These are phyloP conservation scores for Gallinago undulata DNA, from an alignment of 2,113 vertebrate genomes.

Conservation along the genomic window DNA sequence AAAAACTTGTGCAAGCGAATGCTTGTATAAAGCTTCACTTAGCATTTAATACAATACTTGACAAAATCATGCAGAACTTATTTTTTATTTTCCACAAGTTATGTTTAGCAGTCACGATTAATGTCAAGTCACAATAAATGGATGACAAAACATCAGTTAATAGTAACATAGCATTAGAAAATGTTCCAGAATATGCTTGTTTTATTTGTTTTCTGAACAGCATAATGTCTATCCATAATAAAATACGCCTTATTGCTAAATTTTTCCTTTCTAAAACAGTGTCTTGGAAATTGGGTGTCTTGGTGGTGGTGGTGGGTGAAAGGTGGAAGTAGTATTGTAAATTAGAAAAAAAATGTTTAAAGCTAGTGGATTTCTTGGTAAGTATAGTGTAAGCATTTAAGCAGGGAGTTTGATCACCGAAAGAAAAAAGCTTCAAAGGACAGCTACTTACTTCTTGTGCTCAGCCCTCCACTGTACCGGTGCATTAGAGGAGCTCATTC, in stretches of 20 bases:
- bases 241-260: neutral
- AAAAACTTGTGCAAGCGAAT: neutral
- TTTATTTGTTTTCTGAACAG: neutral
- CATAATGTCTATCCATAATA: neutral
- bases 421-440: conserved; percentile 48
- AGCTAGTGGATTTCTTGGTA: neutral
- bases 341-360: neutral
- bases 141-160: neutral
- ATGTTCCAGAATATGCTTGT: neutral
- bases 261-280: neutral
- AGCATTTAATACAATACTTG: neutral
- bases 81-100: neutral
- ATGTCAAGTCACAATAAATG: neutral
- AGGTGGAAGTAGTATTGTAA: neutral
- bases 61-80: neutral
- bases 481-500: conserved; percentile 2
- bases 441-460: neutral
- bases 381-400: neutral
- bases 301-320: neutral
- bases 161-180: neutral
- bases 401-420: neutral
- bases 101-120: neutral
- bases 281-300: neutral
- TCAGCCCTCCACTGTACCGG: neutral
- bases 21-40: neutral